phyloP scores from a whole-genome alignment of 1,140 invertebrate species.

The Bombus confusus region DNA sequence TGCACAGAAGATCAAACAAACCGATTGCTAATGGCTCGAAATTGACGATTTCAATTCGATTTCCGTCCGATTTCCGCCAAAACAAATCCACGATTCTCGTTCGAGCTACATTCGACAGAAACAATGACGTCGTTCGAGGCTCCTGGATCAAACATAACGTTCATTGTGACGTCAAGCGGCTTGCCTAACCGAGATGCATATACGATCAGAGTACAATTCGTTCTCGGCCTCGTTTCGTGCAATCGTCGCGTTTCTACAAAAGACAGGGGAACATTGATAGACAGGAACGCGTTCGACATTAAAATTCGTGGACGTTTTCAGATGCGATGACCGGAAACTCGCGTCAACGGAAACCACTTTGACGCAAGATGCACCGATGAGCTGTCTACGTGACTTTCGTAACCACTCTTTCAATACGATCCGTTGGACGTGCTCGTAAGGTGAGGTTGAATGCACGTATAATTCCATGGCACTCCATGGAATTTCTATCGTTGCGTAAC shows the following conservation, averaged over 20 bases:
- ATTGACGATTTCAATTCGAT: not conserved
- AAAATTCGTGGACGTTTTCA: conserved; percentile 25
- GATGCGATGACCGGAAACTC: conserved; percentile 5
- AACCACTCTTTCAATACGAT: not conserved
- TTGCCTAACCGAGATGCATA: conserved; percentile 7
- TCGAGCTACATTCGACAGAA: not conserved
- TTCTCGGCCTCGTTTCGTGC: not conserved
- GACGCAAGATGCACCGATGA: conserved; percentile 50
- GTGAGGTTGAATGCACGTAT: not conserved
- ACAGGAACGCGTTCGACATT: not conserved
- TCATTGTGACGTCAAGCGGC: not conserved
- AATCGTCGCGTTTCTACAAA: not conserved
- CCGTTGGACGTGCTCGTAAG: not conserved
- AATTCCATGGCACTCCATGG: not conserved
- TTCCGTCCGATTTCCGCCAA: not conserved
- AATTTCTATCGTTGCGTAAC: conserved; percentile 15
- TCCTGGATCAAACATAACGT: not conserved
- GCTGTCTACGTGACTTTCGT: conserved; percentile 36
- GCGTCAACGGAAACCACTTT: conserved; percentile 56
- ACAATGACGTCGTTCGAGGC: not conserved
- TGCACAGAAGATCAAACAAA: too few species aligned
- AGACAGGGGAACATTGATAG: not conserved
- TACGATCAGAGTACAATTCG: not conserved
- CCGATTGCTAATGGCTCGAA: too few species aligned
- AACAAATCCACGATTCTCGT: not conserved